Evolutionary conservation across 1,140 invertebrate genomes (phyloP), one percentile per base, ranked within the genome.

Genomic region (Trissolcus basalis): DNA sequence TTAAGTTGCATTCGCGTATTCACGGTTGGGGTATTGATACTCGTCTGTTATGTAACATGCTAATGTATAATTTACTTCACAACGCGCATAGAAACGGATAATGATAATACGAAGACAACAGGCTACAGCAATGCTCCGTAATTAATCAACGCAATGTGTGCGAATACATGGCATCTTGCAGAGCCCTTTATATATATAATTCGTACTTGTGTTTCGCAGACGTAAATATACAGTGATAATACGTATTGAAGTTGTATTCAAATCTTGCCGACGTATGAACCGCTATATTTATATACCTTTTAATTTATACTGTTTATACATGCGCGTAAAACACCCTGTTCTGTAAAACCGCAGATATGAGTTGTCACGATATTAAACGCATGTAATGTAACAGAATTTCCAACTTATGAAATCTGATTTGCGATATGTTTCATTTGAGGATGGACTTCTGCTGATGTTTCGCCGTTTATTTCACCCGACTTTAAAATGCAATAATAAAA

Each of bases 111-210:
- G 73, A 64, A 74, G 58, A 71, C 54, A 60, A 75, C 73, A 39
- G 55, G 54, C 58, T 71, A 60, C 61, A 73, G 61, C 61, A 64
- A 61, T 61, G 71, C 79, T 82, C 80, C 82, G 81, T 82, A 84
- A 83, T 84, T 84, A 84, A 84, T 84, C 82, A 82, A 65, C 68
- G 55, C 61, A 56, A 70, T 65, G 60, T 73, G 69, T 65, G 74
- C 67, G 63, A 77, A 77, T 77, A 77, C 61, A 71, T 61, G 67
- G 61, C 61, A 67, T 61, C 67, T 77, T 76, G 54, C 54, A 65
- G 55, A 65, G 60, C 60, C 65, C 65, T 76, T 76, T 76, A 35
- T n/a, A 71, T 71, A 64, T 60, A 70, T 76, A 70, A 65, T 70
- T 64, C 59, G 58, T 64, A 69, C 49, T 69, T 65, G 64, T 49